Conservation (phyloP, 2,888 invertebrate genomes). For the Halocaridina rubra region DNA sequence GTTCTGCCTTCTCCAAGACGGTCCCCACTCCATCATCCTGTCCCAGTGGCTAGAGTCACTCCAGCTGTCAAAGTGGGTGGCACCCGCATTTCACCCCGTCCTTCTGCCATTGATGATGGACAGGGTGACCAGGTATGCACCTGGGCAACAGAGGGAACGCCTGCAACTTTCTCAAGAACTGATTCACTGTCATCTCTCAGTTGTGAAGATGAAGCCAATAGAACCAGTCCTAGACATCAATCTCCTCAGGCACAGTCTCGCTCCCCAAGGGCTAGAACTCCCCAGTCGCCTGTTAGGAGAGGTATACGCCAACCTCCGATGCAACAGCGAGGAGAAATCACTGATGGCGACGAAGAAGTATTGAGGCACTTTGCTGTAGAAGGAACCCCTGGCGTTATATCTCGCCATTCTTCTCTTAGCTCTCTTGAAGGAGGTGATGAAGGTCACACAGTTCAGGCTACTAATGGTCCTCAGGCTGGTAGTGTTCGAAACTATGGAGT, state of each 20-base stretch:
- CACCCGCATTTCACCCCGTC: slow-evolving; percentile 41
- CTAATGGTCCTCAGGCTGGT: slow-evolving; percentile 29
- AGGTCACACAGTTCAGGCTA: not conserved
- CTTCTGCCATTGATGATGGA: slow-evolving; percentile 7
- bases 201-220: slow-evolving; percentile 61
- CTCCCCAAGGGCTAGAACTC: slow-evolving; percentile 25
- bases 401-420: slow-evolving; percentile 60
- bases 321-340: slow-evolving; percentile 10
- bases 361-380: slow-evolving; percentile 65
- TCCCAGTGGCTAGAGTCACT: slow-evolving; percentile 60
- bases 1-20: slow-evolving; percentile 49
- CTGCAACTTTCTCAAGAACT: slow-evolving; percentile 76
- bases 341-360: slow-evolving; percentile 42
- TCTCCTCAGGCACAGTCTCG: slow-evolving; percentile 27
- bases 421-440: slow-evolving; percentile 58
- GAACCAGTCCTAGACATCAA: slow-evolving; percentile 20
- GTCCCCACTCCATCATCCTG: slow-evolving; percentile 58
- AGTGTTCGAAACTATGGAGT: slow-evolving; percentile 73
- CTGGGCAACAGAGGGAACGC: slow-evolving; percentile 78
- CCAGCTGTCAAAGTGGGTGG: slow-evolving; percentile 61
- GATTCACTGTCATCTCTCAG: slow-evolving; percentile 75
- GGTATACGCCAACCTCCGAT: slow-evolving; percentile 5
- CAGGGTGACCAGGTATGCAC: slow-evolving; percentile 68
- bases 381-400: slow-evolving; percentile 55
- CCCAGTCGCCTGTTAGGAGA: slow-evolving; percentile 5